Evolutionary conservation across 2,888 invertebrate genomes (phyloP), one percentile per base, ranked within the genome.

Genomic region (Matsumyia berberina): DNA sequence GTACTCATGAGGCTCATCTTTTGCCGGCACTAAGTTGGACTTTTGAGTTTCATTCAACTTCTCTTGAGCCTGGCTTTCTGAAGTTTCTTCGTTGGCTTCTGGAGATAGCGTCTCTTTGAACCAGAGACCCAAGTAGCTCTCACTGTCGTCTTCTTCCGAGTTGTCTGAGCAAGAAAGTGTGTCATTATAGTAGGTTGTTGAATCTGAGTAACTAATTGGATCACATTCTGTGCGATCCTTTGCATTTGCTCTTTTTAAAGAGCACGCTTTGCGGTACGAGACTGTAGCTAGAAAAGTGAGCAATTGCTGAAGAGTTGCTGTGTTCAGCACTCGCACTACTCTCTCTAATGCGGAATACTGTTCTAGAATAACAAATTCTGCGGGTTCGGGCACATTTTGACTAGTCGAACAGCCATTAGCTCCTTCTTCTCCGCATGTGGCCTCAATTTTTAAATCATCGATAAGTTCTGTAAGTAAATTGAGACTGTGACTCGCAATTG

Each of bases 161-260:
- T 97, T 97, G 90, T 97, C 97, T 0, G 97, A 97, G 90, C 97
- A 97, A 89, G 97, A 96, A 74, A 96, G 94, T 92, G 98, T 96
- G 92, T 98, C 98, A 92, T 98, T 98, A 92, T 97, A 98, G 92
- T 97, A 98, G n/a, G 97, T 98, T 57, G 97, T 97, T 8, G 97
- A 97, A 92, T 98, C 98, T 4, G 97, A 97, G 87, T 95, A 95
- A 90, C 95, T 96, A 80, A 95, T 94, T 57, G 96, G 96, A 90
- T 97, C 97, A 51, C 96, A 97, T 44, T 96, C 95, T 79, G 96
- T 96, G 74, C 93, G 93, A 88, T 94, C 93, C 92, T 96, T 96
- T 88, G 96, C 95, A 90, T 95, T 96, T 0, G 94, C 93, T 74
- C 97, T 94, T 90, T 96, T 97, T 88, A 97, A 91, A 72, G 96